Evolutionary conservation across 2,888 invertebrate species (phyloP).

Genomic region (Papilio protenor): DNA sequence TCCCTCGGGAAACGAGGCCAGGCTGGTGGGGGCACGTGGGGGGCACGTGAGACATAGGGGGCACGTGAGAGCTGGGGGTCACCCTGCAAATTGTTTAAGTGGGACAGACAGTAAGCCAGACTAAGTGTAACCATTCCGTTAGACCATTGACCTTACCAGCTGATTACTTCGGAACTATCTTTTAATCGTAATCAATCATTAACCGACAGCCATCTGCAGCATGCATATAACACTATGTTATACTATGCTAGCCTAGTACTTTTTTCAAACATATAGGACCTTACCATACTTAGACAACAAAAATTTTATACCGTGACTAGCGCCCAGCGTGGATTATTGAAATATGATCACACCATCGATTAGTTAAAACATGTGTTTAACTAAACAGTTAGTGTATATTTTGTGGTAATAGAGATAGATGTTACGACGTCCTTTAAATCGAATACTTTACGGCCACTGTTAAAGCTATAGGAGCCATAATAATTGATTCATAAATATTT

Average conservation of each 20-base stretch:
- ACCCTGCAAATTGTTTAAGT: slow-evolving; percentile 21
- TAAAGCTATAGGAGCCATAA: neutral
- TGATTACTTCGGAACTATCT: neutral
- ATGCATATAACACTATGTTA: neutral
- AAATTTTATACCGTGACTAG: neutral
- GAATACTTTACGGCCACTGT: neutral
- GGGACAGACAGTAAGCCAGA: slow-evolving; percentile 16
- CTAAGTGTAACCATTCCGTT: neutral
- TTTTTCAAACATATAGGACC: neutral
- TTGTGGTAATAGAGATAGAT: neutral
- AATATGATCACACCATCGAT: neutral
- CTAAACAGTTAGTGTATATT: no score
- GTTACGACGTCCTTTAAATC: neutral
- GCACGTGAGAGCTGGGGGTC: slow-evolving; percentile 10
- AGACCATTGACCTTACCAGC: slow-evolving; percentile 5
- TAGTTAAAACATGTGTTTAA: no score
- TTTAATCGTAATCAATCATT: neutral
- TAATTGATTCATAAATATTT: neutral
- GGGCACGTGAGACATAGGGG: slow-evolving; percentile 1
- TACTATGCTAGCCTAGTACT: neutral
- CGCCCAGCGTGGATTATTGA: neutral
- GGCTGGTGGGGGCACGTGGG: slow-evolving; percentile 11
- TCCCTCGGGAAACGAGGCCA: slow-evolving; percentile 25
- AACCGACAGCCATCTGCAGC: neutral
- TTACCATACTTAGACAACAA: no score